Percentiles rank a stretch among this genome's conserved stretches.
Evolutionary conservation across 2,888 invertebrate species (phyloP).

Genomic region (Andrena bicolor): DNA sequence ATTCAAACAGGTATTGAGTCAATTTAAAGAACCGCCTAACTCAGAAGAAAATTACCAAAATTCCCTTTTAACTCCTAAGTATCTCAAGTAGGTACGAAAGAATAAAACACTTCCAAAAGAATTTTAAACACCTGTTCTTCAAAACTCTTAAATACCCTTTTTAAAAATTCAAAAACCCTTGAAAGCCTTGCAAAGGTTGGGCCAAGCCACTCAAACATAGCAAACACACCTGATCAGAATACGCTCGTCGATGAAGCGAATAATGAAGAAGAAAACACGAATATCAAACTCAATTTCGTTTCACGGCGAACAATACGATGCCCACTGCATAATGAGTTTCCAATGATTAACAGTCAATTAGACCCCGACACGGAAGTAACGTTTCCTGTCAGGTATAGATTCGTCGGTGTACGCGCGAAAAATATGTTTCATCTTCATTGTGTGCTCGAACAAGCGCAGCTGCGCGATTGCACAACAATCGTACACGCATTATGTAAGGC

Average conservation of each 20-base stretch:
- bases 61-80: too few relatives aligned
- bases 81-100: too few relatives aligned
- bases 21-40: too few relatives aligned
- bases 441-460: slow-evolving; percentile 35
- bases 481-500: slow-evolving; percentile 46
- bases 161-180: too few relatives aligned
- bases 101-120: too few relatives aligned
- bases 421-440: slow-evolving; percentile 33
- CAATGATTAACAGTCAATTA: slow-evolving; percentile 25
- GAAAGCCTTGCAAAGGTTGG: too few relatives aligned
- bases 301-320: not conserved
- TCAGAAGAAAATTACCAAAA: too few relatives aligned
- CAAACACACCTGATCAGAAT: not conserved
- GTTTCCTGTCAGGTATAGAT: slow-evolving; percentile 23
- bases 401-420: slow-evolving; percentile 18
- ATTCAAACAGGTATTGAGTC: too few relatives aligned
- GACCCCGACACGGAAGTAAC: not conserved
- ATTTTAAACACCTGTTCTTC: too few relatives aligned
- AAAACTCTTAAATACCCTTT: too few relatives aligned
- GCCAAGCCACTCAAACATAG: not conserved
- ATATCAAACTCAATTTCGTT: not conserved
- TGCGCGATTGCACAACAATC: slow-evolving; percentile 59
- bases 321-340: not conserved
- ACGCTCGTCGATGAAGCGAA: not conserved
- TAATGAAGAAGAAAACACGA: not conserved